Percentiles rank a stretch among this genome's conserved stretches.
Conservation (phyloP, 2,888 invertebrate genomes). For the Drosophila atripex region DNA sequence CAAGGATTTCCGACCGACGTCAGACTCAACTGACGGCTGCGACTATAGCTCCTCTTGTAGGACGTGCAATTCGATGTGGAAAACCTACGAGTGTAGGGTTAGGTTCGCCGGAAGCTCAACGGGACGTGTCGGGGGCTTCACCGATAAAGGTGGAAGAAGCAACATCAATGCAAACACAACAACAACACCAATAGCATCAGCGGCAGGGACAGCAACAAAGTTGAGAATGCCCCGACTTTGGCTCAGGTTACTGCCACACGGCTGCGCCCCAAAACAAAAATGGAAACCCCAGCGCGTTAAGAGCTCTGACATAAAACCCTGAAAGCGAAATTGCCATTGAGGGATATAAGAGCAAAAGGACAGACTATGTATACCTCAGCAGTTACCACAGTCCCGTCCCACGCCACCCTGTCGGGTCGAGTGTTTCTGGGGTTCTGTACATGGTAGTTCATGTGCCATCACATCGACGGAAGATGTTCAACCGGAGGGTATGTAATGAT, state of each 20-base stretch:
- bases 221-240: slow-evolving; percentile 29
- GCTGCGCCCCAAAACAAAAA: slow-evolving; percentile 40
- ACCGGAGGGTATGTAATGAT: slow-evolving; percentile 16
- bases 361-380: slow-evolving; percentile 22
- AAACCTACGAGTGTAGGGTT: slow-evolving; percentile 66
- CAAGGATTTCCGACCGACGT: slow-evolving; percentile 78
- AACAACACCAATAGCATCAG: slow-evolving; percentile 25
- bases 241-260: slow-evolving; percentile 68
- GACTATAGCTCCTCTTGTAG: slow-evolving; percentile 53
- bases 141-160: slow-evolving; percentile 53
- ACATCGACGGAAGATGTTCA: slow-evolving; percentile 13
- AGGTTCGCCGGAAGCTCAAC: slow-evolving; percentile 17
- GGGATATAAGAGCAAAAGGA: slow-evolving; percentile 28
- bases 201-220: slow-evolving; percentile 1
- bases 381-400: slow-evolving; percentile 9
- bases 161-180: slow-evolving; percentile 62
- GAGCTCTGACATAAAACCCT: slow-evolving; percentile 65
- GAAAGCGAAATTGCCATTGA: slow-evolving; percentile 37
- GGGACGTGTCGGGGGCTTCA: slow-evolving; percentile 13
- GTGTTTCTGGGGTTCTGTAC: slow-evolving; percentile 11
- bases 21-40: slow-evolving; percentile 52
- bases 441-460: slow-evolving; percentile 24
- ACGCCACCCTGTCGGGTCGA: not conserved
- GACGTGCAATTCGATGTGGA: slow-evolving; percentile 51
- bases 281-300: slow-evolving; percentile 46